Base-by-base conservation (phyloP, 35 echinoderm and acorn worm species). In the Acanthaster planci region DNA sequence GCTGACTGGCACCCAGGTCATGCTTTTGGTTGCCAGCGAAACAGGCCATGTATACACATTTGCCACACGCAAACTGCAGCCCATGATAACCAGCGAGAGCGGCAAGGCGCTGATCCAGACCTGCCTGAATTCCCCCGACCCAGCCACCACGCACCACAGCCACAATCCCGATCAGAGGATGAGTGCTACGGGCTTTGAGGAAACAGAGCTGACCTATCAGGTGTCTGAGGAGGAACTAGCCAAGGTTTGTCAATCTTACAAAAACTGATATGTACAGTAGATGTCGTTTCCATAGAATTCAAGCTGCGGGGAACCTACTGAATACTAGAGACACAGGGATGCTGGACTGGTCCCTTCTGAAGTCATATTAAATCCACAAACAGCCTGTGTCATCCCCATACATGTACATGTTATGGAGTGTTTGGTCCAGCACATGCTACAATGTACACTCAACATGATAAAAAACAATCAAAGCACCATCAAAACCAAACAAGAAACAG, bases 21-120 rank as follows among this genome's bases (percentile, higher is more conserved):
- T 99, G 96, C 78, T 99, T 59, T 64, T 99, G 21, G 96, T 99
- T 32, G 96, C 96, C 76, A 99, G 96, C 76, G 96, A 99, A 54
- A 99, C 96, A 8, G 96, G 96, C 18, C 96, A 99, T 76, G 96
- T 99, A 2, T 99, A 99, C 82, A 99, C 96, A 2, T 99, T 99
- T 89, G 96, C 96, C 22, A 99, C 96, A 22, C 80, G 96, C 15
- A 99, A 99, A 77, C 89, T 99, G 2, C 96, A 99, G 55, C 96
- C 96, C 0, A 99, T 99, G 96, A 99, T 99, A 27, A 99, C 96
- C 5, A 99, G 96, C 60, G 96, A 99, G 64, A 94, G 92, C 89
- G 96, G 96, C 6, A 99, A 99, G 76, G 96, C 96, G 12, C 72
- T 99, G 21, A 99, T 99, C 29, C 96, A 99, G 52, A 99, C 96